Evolutionary conservation across 2,888 invertebrate species (phyloP).

Genomic region (Hipparchia sbordonii): DNA sequence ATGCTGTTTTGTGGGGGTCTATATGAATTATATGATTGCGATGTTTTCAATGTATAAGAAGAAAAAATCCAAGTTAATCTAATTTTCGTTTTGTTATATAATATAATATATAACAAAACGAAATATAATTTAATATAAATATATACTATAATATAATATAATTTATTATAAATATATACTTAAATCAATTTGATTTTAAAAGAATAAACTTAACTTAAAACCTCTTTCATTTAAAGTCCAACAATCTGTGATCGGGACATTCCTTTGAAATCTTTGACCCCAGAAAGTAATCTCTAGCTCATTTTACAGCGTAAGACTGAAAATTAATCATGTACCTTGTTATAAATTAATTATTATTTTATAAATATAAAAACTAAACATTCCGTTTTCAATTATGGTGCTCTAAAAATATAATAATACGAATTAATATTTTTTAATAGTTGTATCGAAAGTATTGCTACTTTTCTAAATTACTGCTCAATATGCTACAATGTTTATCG

Average conservation of each 20-base stretch:
- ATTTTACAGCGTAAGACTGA: slow-evolving; percentile 5
- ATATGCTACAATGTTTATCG: not conserved
- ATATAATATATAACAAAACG: too few species aligned
- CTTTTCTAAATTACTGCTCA: not conserved
- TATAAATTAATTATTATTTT: not conserved
- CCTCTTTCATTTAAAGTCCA: not conserved
- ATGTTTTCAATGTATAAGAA: too few species aligned
- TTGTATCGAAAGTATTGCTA: not conserved
- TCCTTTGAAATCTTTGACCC: too few species aligned
- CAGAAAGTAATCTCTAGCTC: too few species aligned
- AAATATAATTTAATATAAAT: too few species aligned
- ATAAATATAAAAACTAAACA: not conserved
- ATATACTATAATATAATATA: too few species aligned
- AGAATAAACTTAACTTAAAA: not conserved
- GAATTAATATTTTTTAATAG: not conserved
- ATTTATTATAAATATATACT: not conserved
- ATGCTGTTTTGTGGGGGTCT: not conserved
- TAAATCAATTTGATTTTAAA: not conserved
- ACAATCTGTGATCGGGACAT: not conserved
- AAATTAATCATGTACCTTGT: not conserved
- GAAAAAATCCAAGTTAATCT: too few species aligned
- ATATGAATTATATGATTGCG: not conserved
- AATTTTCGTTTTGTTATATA: too few species aligned
- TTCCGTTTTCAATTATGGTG: slow-evolving; percentile 10
- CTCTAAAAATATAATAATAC: not conserved